phyloP scores from a whole-genome alignment of 1,140 invertebrate species.

The Macrobrachium rosenbergii region DNA sequence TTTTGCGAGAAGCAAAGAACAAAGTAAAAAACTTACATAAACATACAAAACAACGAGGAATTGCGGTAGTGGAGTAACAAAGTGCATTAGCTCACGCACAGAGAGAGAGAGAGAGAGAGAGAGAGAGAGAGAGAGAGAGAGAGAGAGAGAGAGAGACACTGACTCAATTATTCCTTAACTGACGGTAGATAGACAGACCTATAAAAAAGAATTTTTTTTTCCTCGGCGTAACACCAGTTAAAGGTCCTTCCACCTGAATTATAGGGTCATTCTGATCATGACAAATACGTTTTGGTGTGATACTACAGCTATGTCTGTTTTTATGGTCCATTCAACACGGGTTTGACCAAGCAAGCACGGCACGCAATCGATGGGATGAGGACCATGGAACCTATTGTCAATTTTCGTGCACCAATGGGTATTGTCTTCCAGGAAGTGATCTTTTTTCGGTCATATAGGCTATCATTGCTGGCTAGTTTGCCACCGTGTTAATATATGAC shows the following conservation, averaged over 20 bases:
- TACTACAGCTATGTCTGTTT: too few relatives aligned
- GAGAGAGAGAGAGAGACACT: not conserved
- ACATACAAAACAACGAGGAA: not conserved
- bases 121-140: not conserved
- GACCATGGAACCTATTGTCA: too few relatives aligned
- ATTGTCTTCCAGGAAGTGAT: not conserved
- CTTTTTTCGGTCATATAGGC: not conserved
- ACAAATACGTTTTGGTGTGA: too few relatives aligned
- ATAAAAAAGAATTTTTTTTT: not conserved
- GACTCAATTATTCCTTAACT: not conserved
- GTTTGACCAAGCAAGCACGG: too few relatives aligned
- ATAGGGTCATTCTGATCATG: too few relatives aligned
- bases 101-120: not conserved
- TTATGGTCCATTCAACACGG: too few relatives aligned
- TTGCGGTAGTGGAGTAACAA: not conserved
- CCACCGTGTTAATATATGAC: not conserved
- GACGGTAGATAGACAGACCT: not conserved
- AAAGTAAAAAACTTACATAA: not conserved
- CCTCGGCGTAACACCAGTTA: too few relatives aligned
- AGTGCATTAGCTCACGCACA: not conserved
- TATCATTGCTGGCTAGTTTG: not conserved
- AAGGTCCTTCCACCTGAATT: not conserved
- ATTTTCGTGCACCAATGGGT: too few relatives aligned
- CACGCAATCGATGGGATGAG: too few relatives aligned
- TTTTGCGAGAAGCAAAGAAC: too few relatives aligned